Evolutionary conservation across 2,888 invertebrate species (phyloP).

Genomic region (Drosophila subquinaria): DNA sequence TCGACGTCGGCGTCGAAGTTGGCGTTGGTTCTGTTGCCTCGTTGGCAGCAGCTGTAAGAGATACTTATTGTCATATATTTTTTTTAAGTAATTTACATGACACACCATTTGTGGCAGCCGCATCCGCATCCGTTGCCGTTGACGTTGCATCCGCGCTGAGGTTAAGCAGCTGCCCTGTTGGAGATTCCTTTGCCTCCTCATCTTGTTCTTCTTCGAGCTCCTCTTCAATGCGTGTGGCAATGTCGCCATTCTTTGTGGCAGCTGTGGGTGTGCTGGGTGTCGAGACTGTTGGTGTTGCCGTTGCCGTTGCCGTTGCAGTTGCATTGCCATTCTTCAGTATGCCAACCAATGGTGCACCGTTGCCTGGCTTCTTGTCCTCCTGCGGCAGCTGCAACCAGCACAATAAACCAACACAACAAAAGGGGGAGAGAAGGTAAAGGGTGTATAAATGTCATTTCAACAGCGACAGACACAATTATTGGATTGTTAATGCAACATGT

Average conservation of each 20-base stretch:
- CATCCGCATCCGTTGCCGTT: constrained; percentile 54
- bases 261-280: constrained; percentile 55
- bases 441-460: constrained; percentile 53
- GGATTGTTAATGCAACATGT: constrained; percentile 40
- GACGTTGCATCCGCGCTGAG: constrained; percentile 29
- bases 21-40: constrained; percentile 14
- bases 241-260: constrained; percentile 71
- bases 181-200: not conserved
- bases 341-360: constrained; percentile 83
- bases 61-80: constrained; percentile 43
- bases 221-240: constrained; percentile 63
- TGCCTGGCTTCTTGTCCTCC: constrained; percentile 82
- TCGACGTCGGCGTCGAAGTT: not conserved
- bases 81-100: constrained; percentile 62
- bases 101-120: constrained; percentile 57
- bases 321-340: constrained; percentile 85
- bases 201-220: constrained; percentile 72
- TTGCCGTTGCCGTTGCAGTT: constrained; percentile 43
- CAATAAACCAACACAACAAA: not conserved
- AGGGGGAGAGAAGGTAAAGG: not conserved
- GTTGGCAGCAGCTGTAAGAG: constrained; percentile 32
- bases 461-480: constrained; percentile 22
- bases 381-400: constrained; percentile 80
- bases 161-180: constrained; percentile 42
- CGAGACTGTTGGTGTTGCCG: constrained; percentile 50